Evolutionary conservation across 1,140 invertebrate genomes (phyloP), one percentile per base, ranked within the genome.

Genomic region (Kradibia gibbosae): DNA sequence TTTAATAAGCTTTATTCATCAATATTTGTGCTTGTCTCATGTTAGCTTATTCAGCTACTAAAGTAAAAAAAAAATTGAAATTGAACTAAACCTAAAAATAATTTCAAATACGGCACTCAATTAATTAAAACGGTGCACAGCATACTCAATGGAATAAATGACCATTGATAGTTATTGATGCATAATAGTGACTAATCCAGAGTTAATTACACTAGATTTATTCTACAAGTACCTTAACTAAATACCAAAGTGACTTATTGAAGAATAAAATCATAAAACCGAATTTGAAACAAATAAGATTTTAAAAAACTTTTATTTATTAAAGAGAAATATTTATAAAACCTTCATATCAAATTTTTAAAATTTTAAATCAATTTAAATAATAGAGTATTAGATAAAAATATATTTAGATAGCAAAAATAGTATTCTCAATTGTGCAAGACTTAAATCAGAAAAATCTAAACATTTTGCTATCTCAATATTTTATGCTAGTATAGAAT

Each of bases 221-320:
- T 53, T 79, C 8, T 73, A 72, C 42, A 75, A 79, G 70, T 82
- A 82, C 75, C 71, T 82, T 55, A 45, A 74, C 53, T 17, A 50
- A 78, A 67, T 82, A 75, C 70, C 67, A 55, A 57, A 79, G 81
- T 82, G 81, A 79, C 81, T 82, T 82, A 78, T 82, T 78, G 60
- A 82, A 74, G 57, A 78, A 82, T 73, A 0, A 62, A 78, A 48
- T 57, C 28, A 20, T 75, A 42, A 48, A 72, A 42, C 13, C 10
- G 20, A 71, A 22, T 34, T 78, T 78, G 28, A 28, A 48, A 72
- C 31, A 45, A n/a, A 70, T 70, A 50, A 48, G 31, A 72, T 17
- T 72, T 48, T 71, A 71, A 22, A 1, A 71, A 71, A 25, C 36
- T 28, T 39, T 50, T 50, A 50, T 3, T 39, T 39, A 10, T 3